Base-by-base conservation (phyloP, 2,113 vertebrate genomes). In the Acrocephalus kingi region DNA sequence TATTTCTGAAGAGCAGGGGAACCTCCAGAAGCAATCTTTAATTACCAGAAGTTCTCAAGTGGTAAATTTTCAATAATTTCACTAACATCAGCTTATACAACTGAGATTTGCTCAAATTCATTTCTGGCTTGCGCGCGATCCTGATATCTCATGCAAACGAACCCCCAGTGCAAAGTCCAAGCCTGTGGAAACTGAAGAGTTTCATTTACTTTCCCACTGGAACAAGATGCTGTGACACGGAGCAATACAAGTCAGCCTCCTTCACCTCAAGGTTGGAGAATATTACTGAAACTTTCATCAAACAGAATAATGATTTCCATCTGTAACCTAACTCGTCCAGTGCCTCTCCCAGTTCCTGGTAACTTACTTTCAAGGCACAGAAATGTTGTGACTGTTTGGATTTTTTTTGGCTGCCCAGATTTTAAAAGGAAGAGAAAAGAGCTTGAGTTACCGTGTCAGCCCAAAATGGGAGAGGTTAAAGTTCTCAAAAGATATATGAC, bases 251-350 rank as follows among this genome's bases (percentile, higher is more conserved):
- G 77, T 17, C 92, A 93, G 92, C 84, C 94, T 89, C 92, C 83
- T 86, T 95, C 92, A 96, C 88, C 94, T 96, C 80, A 82, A 89
- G 88, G 82, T 69, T 92, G 94, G 73, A 90, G 95, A 96, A 93
- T 84, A 90, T 96, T 93, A 93, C 91, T 89, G 93, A 90, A 96
- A 94, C 92, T 93, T 96, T 92, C 96, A 96, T 96, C 92, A 96
- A 96, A 96, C 8, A 4, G 35, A 93, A 93, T 94, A 95, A 96
- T 79, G 90, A 94, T 93, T 96, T 96, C 96, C 96, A 93, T 93
- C 92, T 97, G 95, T 76, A 96, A 92, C 90, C n/a, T 87, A 79
- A 94, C 84, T 90, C 49, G 0, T 37, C 67, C 37, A 59, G 80
- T 58, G 93, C 94, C 93, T 96, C 94, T 97, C 93, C 96, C 92